Evolutionary conservation across 2,113 vertebrate species (phyloP).

Genomic region (Zosterops pallidus): DNA sequence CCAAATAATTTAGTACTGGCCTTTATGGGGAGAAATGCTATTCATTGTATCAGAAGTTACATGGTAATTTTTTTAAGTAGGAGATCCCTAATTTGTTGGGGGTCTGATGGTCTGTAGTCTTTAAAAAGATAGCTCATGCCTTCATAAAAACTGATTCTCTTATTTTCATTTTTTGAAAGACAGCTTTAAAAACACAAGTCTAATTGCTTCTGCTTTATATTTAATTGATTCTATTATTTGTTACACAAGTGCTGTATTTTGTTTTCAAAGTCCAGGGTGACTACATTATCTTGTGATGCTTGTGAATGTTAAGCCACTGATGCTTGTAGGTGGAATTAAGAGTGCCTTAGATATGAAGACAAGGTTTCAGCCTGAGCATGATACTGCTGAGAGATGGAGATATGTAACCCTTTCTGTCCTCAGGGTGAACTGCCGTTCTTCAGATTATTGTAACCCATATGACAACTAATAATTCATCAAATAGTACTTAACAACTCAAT

Average conservation of each 20-base stretch:
- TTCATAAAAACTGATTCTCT: neutral
- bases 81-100: neutral
- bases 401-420: neutral
- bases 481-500: neutral
- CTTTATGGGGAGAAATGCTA: neutral
- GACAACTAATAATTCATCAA: neutral
- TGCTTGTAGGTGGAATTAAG: constrained; percentile 60
- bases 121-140: neutral
- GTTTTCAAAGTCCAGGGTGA: constrained; percentile 31
- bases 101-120: neutral
- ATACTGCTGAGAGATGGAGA: neutral
- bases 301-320: constrained; percentile 39
- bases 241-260: constrained; percentile 11
- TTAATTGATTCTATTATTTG: constrained; percentile 36
- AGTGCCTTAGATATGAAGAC: constrained; percentile 34
- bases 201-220: neutral
- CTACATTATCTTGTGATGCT: constrained; percentile 58
- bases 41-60: neutral
- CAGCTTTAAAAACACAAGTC: neutral
- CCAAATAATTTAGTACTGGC: neutral
- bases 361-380: constrained; percentile 11
- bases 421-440: neutral
- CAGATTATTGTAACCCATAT: neutral
- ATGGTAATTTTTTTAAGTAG: neutral
- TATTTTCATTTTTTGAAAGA: neutral